Conservation (phyloP, 2,888 invertebrate species). For the Cantharis nigra region DNA sequence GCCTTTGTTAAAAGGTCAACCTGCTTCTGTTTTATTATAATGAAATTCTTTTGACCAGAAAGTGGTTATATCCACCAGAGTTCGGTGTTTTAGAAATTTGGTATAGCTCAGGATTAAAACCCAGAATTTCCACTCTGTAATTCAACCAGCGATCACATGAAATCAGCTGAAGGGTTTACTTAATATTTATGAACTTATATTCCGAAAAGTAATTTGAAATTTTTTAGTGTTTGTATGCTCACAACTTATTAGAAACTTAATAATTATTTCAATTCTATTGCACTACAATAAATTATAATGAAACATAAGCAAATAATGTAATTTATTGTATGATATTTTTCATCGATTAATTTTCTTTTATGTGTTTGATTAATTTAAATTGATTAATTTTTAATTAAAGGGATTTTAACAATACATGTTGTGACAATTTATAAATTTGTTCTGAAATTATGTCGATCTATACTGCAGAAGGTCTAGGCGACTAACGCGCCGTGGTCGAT, state of each 20-base stretch:
- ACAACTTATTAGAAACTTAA: too few species aligned
- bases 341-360: neutral
- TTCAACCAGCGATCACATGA: neutral
- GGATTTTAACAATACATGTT: constrained; percentile 2
- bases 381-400: neutral
- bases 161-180: neutral
- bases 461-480: constrained; percentile 44
- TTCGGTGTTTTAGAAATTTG: neutral
- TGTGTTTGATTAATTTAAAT: neutral
- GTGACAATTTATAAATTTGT: constrained; percentile 27
- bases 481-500: constrained; percentile 45
- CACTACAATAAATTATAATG: too few species aligned
- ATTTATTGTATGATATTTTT: neutral
- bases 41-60: neutral
- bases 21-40: neutral
- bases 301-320: neutral
- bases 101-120: neutral
- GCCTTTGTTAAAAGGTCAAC: too few species aligned
- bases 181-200: neutral
- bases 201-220: too few species aligned
- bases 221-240: too few species aligned
- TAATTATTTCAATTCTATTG: neutral
- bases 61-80: neutral
- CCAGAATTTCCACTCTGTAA: neutral
- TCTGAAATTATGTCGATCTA: constrained; percentile 40